Evolutionary conservation across 2,113 vertebrate species (phyloP).

Genomic region (Dipodomys spectabilis): DNA sequence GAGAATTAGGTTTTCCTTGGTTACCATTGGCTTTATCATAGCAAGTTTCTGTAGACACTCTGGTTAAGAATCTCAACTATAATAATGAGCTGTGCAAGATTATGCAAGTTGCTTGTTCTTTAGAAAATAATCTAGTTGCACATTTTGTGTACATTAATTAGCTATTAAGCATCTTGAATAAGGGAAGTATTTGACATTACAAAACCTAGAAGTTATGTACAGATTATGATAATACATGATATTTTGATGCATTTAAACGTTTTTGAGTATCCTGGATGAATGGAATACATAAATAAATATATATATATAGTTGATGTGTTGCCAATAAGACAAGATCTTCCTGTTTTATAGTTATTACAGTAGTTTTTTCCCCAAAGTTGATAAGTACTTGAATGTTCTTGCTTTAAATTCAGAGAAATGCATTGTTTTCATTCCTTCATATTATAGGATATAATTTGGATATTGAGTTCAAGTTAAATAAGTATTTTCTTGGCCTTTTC

Average conservation of each 20-base stretch:
- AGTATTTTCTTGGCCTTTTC: neutral
- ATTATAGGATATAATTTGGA: neutral
- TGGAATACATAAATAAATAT: neutral
- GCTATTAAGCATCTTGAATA: neutral
- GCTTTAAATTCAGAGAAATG: conserved; percentile 3
- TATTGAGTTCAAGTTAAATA: neutral
- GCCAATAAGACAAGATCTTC: neutral
- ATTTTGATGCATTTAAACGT: neutral
- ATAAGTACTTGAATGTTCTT: too few relatives aligned
- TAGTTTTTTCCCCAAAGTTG: neutral
- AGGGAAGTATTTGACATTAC: neutral
- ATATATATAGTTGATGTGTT: neutral
- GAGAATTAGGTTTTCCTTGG: neutral
- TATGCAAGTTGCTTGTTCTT: neutral
- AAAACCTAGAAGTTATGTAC: neutral
- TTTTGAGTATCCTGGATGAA: neutral
- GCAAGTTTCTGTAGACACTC: neutral
- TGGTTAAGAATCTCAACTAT: neutral
- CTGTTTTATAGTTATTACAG: neutral
- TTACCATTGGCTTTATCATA: neutral
- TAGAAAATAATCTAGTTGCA: neutral
- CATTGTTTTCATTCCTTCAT: neutral
- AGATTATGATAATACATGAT: neutral
- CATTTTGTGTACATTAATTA: neutral
- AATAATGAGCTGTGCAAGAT: neutral